Conservation (phyloP, 2,888 invertebrate genomes). For the Meiosimyza platycephala region DNA sequence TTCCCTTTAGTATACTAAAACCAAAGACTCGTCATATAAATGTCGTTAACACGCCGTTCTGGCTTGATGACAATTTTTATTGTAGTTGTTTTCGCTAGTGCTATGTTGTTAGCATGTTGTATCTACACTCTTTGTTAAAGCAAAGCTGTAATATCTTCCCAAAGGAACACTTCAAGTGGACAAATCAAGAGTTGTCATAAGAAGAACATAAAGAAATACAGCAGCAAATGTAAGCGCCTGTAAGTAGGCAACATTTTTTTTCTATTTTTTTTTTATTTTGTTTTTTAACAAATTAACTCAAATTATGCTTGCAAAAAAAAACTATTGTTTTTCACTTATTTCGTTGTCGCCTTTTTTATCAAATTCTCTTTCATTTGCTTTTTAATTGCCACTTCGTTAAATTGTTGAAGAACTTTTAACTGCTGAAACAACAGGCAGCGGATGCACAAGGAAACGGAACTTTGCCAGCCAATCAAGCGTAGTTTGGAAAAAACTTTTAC, state of each 20-base stretch:
- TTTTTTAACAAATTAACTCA: neutral
- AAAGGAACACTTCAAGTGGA: neutral
- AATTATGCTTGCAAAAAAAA: too few relatives aligned
- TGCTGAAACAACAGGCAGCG: neutral
- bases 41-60: slow-evolving; percentile 8
- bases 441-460: neutral
- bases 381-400: slow-evolving; percentile 19
- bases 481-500: neutral
- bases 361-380: neutral
- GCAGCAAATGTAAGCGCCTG: neutral
- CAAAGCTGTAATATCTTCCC: too few relatives aligned
- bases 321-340: neutral
- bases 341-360: neutral
- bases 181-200: neutral
- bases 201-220: neutral
- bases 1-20: neutral
- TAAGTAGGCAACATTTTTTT: neutral
- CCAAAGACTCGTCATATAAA: neutral
- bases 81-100: neutral
- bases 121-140: too few relatives aligned
- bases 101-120: too few relatives aligned
- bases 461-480: slow-evolving; percentile 11
- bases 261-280: too few relatives aligned
- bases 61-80: slow-evolving; percentile 5
- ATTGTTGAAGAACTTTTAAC: neutral